Conservation (phyloP, 2,113 vertebrate species). For the Phainopepla nitens region DNA sequence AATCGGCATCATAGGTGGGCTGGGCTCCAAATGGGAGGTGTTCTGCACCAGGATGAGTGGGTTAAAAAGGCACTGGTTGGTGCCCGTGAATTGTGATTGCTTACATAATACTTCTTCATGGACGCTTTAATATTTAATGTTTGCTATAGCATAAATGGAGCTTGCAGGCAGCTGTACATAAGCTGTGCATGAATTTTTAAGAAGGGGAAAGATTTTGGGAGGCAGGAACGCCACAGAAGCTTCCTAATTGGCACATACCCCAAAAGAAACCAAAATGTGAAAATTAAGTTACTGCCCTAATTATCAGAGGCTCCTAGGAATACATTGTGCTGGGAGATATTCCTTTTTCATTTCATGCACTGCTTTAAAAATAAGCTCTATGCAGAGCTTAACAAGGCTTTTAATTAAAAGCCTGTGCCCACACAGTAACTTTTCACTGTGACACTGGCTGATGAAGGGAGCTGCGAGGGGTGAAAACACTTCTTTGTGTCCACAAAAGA, state of each 20-base stretch:
- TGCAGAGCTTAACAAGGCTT: background rate
- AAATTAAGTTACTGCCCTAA: conserved; percentile 69
- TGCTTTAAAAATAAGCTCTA: conserved; percentile 35
- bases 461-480: background rate
- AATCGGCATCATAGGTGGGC: accelerated
- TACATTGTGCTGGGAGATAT: conserved; percentile 54
- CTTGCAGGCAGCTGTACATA: conserved; percentile 1
- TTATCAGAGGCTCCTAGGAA: conserved; percentile 65
- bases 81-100: background rate
- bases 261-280: conserved; percentile 55
- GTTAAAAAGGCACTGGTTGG: background rate
- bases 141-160: conserved; percentile 25
- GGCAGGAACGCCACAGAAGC: background rate
- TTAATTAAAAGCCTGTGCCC: conserved; percentile 37
- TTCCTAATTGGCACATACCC: conserved; percentile 68
- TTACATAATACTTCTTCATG: background rate
- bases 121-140: conserved; percentile 29
- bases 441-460: background rate
- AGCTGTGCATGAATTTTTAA: conserved; percentile 10
- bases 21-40: background rate
- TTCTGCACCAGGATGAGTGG: background rate
- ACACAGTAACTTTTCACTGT: conserved; percentile 1
- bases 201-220: background rate
- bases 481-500: background rate
- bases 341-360: conserved; percentile 54